Conservation (phyloP, 2,113 vertebrate species). For the Scatophagus argus region DNA sequence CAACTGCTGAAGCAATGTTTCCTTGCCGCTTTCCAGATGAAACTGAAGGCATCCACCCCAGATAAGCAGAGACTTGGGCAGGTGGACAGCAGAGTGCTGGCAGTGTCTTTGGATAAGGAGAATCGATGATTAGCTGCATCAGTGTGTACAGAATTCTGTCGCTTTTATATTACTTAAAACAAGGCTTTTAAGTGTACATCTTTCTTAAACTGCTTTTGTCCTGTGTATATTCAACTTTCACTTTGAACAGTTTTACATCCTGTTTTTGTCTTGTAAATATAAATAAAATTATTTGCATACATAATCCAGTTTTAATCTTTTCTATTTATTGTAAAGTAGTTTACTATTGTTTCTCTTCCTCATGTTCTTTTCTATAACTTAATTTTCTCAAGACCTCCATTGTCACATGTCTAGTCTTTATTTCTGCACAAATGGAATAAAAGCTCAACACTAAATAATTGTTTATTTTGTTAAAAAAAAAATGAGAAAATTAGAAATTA, state of each 20-base stretch:
- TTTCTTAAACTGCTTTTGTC: constrained; percentile 19
- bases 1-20: not conserved
- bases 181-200: constrained; percentile 57
- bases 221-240: constrained; percentile 23
- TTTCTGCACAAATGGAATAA: constrained; percentile 21
- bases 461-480: no score
- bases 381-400: not conserved
- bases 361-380: not conserved
- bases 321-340: not conserved
- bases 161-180: constrained; percentile 25
- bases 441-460: not conserved
- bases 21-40: constrained; percentile 68
- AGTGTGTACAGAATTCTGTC: not conserved
- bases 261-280: constrained; percentile 61
- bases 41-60: constrained; percentile 79
- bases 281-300: constrained; percentile 67
- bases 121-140: constrained; percentile 69
- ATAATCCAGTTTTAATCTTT: not conserved
- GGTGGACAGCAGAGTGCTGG: constrained; percentile 72
- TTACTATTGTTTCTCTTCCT: not conserved
- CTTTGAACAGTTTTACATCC: not conserved
- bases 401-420: not conserved
- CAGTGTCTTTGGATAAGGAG: constrained; percentile 80
- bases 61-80: constrained; percentile 76
- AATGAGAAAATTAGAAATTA: no score